Conservation (phyloP, 2,113 vertebrate species). For the Pantherophis guttatus region DNA sequence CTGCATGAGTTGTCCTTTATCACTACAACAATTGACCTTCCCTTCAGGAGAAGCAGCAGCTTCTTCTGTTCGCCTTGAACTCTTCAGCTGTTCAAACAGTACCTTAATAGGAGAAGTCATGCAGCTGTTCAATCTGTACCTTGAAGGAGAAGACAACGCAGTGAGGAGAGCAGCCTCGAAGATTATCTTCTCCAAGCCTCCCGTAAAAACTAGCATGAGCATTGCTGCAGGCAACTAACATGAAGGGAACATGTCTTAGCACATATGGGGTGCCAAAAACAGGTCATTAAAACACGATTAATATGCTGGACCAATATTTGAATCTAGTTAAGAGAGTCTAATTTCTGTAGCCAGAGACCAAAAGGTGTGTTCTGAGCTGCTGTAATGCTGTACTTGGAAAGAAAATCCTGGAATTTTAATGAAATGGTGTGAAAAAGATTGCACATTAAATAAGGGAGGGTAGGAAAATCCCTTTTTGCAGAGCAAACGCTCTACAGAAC, state of each 20-base stretch:
- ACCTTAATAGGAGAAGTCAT: too few species aligned
- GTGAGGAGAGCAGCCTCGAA: too few species aligned
- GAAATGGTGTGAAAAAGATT: background rate
- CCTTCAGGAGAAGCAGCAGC: background rate
- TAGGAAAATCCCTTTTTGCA: background rate
- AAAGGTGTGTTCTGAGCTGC: background rate
- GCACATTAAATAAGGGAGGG: background rate
- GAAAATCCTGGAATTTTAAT: background rate
- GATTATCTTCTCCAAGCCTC: background rate
- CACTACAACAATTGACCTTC: background rate
- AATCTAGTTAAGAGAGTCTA: background rate
- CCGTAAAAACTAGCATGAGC: background rate
- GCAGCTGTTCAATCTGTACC: background rate
- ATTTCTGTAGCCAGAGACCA: background rate
- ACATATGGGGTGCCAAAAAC: background rate
- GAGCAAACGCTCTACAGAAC: background rate
- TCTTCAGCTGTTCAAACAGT: background rate
- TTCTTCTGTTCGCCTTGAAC: background rate
- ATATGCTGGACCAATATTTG: background rate
- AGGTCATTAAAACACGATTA: background rate
- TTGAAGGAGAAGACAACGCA: background rate
- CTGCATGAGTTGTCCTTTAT: background rate
- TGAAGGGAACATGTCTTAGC: background rate
- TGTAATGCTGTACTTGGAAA: background rate
- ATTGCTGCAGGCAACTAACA: background rate